Percentiles rank a stretch among this genome's conserved stretches.
Conservation (phyloP, 2,888 invertebrate genomes). For the Alentia gelatinosa region DNA sequence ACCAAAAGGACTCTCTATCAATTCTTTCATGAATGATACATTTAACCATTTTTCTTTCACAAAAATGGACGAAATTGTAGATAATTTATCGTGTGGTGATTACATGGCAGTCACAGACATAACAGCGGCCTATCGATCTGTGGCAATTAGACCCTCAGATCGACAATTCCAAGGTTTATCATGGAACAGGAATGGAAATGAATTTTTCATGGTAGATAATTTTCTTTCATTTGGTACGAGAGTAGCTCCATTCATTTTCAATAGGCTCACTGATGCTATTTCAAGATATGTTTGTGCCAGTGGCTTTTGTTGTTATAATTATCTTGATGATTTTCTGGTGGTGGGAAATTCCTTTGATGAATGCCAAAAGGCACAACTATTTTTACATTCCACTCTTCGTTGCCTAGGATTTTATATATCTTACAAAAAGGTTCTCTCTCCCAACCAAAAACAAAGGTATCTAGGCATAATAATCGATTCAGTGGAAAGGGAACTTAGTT, state of each 20-base stretch:
- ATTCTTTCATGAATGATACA: not conserved
- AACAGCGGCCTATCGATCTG: not conserved
- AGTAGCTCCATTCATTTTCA: not conserved
- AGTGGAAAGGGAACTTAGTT: not conserved
- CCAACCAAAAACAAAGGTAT: not conserved
- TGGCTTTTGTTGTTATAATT: not conserved
- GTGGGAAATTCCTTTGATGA: not conserved
- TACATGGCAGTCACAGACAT: not conserved
- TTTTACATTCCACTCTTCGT: not conserved
- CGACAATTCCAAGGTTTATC: not conserved
- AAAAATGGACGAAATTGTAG: not conserved
- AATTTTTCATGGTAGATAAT: not conserved
- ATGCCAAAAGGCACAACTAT: constrained; percentile 25
- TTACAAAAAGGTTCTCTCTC: no score
- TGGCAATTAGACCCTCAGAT: not conserved
- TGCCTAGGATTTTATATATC: constrained; percentile 51
- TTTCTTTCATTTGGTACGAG: not conserved
- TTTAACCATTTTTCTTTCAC: not conserved
- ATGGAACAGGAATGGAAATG: not conserved
- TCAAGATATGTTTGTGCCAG: not conserved
- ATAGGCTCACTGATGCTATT: not conserved
- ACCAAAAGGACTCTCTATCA: not conserved
- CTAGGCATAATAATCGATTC: not conserved
- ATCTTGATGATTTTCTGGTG: not conserved
- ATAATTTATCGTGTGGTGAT: not conserved